phyloP scores from a whole-genome alignment of 1,140 invertebrate species.

The Heliothis subflexa region DNA sequence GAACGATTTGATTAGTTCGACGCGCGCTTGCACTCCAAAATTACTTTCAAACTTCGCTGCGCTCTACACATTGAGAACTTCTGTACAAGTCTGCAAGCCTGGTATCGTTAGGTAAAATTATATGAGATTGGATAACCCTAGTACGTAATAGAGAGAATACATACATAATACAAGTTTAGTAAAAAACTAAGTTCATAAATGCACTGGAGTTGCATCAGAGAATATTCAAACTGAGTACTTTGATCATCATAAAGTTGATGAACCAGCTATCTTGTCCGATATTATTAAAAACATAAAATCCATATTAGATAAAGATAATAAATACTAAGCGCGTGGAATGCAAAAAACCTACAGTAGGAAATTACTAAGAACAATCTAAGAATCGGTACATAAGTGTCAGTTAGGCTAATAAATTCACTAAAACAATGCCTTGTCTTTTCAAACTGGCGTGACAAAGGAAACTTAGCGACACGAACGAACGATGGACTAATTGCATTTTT shows the following conservation, averaged over 20 bases:
- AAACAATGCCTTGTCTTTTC: slow-evolving; percentile 78
- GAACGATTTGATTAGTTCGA: slow-evolving; percentile 84
- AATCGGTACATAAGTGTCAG: slow-evolving; percentile 51
- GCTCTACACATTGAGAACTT: slow-evolving; percentile 67
- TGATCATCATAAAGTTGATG: background rate
- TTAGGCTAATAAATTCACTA: slow-evolving; percentile 71
- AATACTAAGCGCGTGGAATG: slow-evolving; percentile 40
- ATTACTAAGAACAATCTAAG: slow-evolving; percentile 59
- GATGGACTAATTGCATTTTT: slow-evolving; percentile 82
- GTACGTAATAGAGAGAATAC: slow-evolving; percentile 26
- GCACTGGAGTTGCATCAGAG: background rate
- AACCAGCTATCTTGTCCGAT: background rate
- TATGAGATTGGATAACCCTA: slow-evolving; percentile 35
- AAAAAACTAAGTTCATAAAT: slow-evolving; percentile 3
- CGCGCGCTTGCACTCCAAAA: slow-evolving; percentile 83
- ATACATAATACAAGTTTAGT: slow-evolving; percentile 19
- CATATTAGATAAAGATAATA: background rate
- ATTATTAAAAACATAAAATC: background rate
- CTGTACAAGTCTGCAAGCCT: slow-evolving; percentile 66
- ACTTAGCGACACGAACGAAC: slow-evolving; percentile 72
- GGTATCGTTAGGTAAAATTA: slow-evolving; percentile 56
- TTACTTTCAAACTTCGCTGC: slow-evolving; percentile 80
- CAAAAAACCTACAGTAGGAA: slow-evolving; percentile 63
- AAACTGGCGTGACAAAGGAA: slow-evolving; percentile 79
- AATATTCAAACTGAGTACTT: slow-evolving; percentile 10